A percentile compares a stretch with the other conserved stretches of the same genome.
These are phyloP conservation scores for Montipora cactus DNA, from an alignment of 64 coral and sea anemone genomes.

Conservation along the genomic window DNA sequence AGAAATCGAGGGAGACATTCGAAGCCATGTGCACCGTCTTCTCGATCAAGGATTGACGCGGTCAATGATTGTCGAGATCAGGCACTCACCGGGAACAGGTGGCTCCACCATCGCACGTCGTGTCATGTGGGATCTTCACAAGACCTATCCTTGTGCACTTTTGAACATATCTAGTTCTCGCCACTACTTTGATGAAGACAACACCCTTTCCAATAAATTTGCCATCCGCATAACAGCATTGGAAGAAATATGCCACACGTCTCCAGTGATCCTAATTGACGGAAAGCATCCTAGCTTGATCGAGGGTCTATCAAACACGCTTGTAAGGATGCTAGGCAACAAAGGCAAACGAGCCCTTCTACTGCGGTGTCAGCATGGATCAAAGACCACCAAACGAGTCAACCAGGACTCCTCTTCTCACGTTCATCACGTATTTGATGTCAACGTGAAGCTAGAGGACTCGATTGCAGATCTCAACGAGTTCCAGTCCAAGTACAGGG, in stretches of 20 bases:
- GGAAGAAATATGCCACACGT: too few species aligned
- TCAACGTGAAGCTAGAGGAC: constrained; percentile 74
- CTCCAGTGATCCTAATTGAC: constrained; percentile 65
- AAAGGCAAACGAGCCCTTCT: constrained; percentile 59
- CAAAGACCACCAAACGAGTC: too few species aligned
- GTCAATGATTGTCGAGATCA: constrained; percentile 75
- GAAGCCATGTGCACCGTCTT: constrained; percentile 62
- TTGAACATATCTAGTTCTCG: constrained; percentile 5
- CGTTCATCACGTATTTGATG: constrained; percentile 46
- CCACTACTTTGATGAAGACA: constrained; percentile 73
- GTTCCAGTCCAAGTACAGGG: constrained; percentile 78
- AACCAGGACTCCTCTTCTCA: constrained; percentile 1
- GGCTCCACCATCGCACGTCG: constrained; percentile 85
- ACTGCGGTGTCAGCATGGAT: constrained; percentile 47
- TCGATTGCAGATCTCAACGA: constrained; percentile 69
- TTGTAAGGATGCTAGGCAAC: constrained; percentile 56
- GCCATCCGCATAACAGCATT: too few species aligned
- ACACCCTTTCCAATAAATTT: neutral
- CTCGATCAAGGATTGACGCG: constrained; percentile 60
- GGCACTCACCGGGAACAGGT: constrained; percentile 77
- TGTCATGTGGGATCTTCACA: constrained; percentile 83
- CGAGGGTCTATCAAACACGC: constrained; percentile 62
- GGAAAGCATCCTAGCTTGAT: constrained; percentile 69
- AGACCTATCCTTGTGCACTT: constrained; percentile 70
- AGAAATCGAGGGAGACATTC: too few species aligned